Base-by-base conservation (phyloP, 2,797 vertebrate species). In the Onychomys arenicola region DNA sequence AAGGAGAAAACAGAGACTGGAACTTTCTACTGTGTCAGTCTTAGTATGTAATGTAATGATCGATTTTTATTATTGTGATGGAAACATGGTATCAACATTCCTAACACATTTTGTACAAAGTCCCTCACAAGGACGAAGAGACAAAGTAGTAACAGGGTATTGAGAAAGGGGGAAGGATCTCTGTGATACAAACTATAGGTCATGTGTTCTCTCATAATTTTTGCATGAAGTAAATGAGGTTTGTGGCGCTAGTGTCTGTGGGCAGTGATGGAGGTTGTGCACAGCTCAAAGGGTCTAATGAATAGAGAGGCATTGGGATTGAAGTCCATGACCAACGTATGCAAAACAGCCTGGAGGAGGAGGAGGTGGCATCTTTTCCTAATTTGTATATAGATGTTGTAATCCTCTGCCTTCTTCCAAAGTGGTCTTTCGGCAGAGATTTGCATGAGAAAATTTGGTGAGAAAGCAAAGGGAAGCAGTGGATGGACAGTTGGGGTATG, bases 1-100 rank as follows among this genome's bases (percentile, higher is more conserved):
- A 84, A 89, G 93, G 61, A 77, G 80, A 86, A 89, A 78, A 34
- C 17, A 2, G 63, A 95, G 65, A 17, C 21, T 23, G 63, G 71
- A 84, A 34, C 27, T 73, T 65, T 57, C 32, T 78, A 49, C 46
- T 12, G 2, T 55, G 49, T 92, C 85, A 86, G 85, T 90, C 40
- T 67, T 93, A 52, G 57, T 67, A 63, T 40, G 37, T 71, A 46
- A 46, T 40, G 8, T 40, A 23, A 23, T 17, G 11, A 83, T 49
- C 12, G 8, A 71, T 57, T 85, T 61, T 59, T 59, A 25, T 65
- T 34, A 40, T 19, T 52, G 29, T 65, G 32, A 52, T 65, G 27
- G 61, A 23, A 78, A 34, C 25, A 23, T 27, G 27, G 27, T 13
- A 46, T 84, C 63, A 49, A 8, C 21, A n/a, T 46, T 76, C 27